Evolutionary conservation across 2,797 vertebrate species (phyloP).

Genomic region (Artibeus lituratus): DNA sequence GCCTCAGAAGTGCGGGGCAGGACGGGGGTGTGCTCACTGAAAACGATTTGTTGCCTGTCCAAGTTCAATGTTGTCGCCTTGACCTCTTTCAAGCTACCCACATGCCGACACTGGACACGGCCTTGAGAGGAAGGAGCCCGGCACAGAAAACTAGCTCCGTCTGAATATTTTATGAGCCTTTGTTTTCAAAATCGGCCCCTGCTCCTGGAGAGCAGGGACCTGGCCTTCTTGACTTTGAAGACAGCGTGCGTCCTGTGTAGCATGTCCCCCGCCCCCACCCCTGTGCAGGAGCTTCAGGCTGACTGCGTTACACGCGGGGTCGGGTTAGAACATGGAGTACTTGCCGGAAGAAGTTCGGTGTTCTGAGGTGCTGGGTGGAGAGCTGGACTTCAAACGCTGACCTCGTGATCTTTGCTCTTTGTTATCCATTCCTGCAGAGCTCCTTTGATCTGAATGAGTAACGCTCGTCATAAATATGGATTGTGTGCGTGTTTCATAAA

Average conservation of each 20-base stretch:
- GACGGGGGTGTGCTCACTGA: not conserved
- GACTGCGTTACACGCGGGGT: not conserved
- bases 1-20: not conserved
- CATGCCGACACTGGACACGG: accelerated
- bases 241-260: not conserved
- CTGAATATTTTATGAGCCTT: not conserved
- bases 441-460: constrained; percentile 42
- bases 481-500: constrained; percentile 17
- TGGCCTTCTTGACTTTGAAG: not conserved
- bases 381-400: constrained; percentile 25
- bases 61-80: not conserved
- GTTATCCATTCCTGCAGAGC: not conserved
- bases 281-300: not conserved
- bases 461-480: constrained; percentile 38
- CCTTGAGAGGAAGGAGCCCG: not conserved
- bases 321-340: not conserved
- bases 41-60: not conserved
- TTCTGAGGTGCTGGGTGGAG: not conserved
- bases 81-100: not conserved
- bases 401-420: not conserved
- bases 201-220: not conserved
- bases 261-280: too few species aligned
- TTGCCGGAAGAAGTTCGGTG: not conserved
- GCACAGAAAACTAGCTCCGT: not conserved
- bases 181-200: not conserved